Base-by-base conservation (phyloP, 1,140 invertebrate genomes). In the Tetramorium parvispinum region DNA sequence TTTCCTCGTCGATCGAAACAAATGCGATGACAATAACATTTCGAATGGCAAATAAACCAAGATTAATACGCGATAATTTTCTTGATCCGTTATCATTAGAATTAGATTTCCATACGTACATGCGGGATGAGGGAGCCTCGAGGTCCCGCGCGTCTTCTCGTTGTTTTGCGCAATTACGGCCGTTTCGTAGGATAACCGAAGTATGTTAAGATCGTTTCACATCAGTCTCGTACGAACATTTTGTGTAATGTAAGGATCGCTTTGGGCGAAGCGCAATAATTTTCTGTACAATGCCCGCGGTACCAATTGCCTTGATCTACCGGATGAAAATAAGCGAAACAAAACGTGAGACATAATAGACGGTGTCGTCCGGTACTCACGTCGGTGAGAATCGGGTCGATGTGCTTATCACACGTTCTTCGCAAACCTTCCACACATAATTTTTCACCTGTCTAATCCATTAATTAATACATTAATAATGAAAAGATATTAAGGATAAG, bases 281-380 rank as follows among this genome's bases (percentile, higher is more conserved):
- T 83, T 75, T 83, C 79, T 83, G 68, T 63, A 83, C 79, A 83
- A 83, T 83, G 79, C 68, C 79, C 37, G 68, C 79, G 79, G 79
- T 83, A 83, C 79, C 79, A 83, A 83, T 83, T 83, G 79, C 79
- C 79, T 83, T 75, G 79, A 75, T 83, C 68, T 75, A 75, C 79
- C 79, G 79, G 79, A 83, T 83, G 68, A 83, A 83, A 83, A 83
- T 83, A 83, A 83, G 79, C 79, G 79, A 83, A 83, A 83, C 79
- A 83, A 73, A 75, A 83, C 13, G 68, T 13, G 65, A 70, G 51
- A 55, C 53, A 83, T 75, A 83, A 83, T 75, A 75, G 68, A 59
- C 79, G 79, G 24, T 83, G 79, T 83, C 79, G 79, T 75, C 79
- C 79, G 68, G 79, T 83, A 75, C 79, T 59, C 79, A 53, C 53